phyloP scores from a whole-genome alignment of 2,797 vertebrate genomes.

The Salmo trutta region DNA sequence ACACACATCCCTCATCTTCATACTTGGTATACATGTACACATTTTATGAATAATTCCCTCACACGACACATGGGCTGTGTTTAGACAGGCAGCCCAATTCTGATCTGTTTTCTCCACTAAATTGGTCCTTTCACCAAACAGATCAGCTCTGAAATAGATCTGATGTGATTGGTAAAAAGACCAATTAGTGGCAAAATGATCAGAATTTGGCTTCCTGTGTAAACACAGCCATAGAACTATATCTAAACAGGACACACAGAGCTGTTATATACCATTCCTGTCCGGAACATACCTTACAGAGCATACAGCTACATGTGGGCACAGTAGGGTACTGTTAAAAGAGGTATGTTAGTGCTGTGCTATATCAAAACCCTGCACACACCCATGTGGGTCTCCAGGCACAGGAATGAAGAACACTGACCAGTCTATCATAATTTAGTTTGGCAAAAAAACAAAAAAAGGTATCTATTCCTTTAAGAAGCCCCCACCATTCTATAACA shows the following conservation, averaged over 20 bases:
- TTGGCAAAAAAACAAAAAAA: slow-evolving; percentile 52
- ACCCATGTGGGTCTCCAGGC: background rate
- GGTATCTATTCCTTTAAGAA: slow-evolving; percentile 79
- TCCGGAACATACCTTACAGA: background rate
- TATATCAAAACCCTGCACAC: background rate
- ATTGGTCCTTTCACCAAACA: too few relatives aligned
- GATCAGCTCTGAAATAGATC: too few relatives aligned
- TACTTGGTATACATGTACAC: background rate
- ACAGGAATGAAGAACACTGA: background rate
- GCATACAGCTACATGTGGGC: background rate
- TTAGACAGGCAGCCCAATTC: background rate
- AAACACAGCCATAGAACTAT: too few relatives aligned
- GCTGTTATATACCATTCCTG: background rate
- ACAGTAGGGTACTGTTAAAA: background rate
- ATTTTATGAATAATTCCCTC: background rate
- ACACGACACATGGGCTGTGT: background rate
- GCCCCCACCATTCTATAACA: slow-evolving; percentile 76
- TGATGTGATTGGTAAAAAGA: too few relatives aligned
- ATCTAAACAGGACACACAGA: background rate
- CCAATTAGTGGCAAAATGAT: too few relatives aligned
- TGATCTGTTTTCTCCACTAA: too few relatives aligned
- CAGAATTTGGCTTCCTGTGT: too few relatives aligned
- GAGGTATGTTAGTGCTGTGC: background rate
- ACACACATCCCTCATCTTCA: background rate
- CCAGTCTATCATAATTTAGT: slow-evolving; percentile 58